Evolutionary conservation across 2,797 vertebrate species (phyloP).

Genomic region (Fringilla coelebs): DNA sequence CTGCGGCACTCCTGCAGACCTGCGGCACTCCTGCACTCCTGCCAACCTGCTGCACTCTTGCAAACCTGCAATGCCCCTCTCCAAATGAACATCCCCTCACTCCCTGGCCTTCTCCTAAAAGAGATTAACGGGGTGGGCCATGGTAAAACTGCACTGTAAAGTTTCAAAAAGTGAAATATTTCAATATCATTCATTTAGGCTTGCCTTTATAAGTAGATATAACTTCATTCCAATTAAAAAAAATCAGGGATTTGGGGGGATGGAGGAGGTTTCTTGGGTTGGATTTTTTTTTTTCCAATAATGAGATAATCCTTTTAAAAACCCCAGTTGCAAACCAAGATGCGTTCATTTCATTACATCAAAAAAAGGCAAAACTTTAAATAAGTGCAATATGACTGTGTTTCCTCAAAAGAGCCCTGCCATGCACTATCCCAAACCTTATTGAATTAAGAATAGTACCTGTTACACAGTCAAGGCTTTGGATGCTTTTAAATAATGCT

Average conservation of each 20-base stretch:
- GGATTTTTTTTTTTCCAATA: background rate
- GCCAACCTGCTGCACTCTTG: background rate
- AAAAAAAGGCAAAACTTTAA: background rate
- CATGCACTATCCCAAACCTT: background rate
- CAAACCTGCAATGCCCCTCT: background rate
- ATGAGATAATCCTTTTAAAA: background rate
- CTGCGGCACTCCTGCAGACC: too few relatives aligned
- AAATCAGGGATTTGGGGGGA: background rate
- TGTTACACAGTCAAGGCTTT: background rate
- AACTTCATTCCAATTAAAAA: background rate
- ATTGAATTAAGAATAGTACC: background rate
- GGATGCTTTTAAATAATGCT: background rate
- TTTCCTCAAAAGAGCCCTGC: background rate
- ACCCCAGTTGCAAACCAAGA: background rate
- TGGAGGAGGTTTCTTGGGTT: too few relatives aligned
- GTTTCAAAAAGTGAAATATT: background rate
- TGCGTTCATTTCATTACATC: background rate
- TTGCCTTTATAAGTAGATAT: background rate
- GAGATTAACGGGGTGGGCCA: background rate
- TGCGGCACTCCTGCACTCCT: background rate
- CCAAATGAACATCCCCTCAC: rapidly evolving
- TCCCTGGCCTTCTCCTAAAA: background rate
- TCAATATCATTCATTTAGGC: background rate
- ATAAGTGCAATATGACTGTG: background rate
- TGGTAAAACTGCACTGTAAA: background rate